phyloP scores from a whole-genome alignment of 1,140 invertebrate species.

The Stratiolaelaps scimitus region DNA sequence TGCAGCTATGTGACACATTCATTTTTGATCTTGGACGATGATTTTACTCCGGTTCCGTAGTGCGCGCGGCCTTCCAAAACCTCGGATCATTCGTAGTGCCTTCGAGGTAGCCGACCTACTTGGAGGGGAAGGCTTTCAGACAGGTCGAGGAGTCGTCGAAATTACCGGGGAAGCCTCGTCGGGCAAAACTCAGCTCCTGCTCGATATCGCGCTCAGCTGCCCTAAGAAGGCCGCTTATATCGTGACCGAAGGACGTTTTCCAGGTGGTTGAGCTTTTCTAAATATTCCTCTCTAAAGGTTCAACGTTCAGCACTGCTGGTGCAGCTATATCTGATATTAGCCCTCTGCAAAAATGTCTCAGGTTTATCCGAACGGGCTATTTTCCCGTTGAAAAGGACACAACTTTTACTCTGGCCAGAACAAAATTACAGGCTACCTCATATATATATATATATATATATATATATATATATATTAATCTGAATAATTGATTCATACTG shows the following conservation, averaged over 20 bases:
- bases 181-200: conserved; percentile 22
- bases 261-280: too few relatives aligned
- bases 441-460: not conserved
- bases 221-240: not conserved
- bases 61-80: conserved; percentile 16
- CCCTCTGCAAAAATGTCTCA: too few relatives aligned
- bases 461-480: too few relatives aligned
- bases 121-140: not conserved
- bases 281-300: too few relatives aligned
- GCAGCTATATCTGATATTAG: too few relatives aligned
- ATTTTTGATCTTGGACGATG: too few relatives aligned
- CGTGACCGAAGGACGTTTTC: conserved; percentile 6
- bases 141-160: conserved; percentile 3
- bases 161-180: conserved; percentile 21
- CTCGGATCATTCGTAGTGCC: not conserved
- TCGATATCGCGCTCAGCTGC: conserved; percentile 23
- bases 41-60: not conserved
- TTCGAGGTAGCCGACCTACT: conserved; percentile 9
- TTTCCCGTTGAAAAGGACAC: too few relatives aligned
- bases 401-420: too few relatives aligned
- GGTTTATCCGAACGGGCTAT: too few relatives aligned
- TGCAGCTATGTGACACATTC: too few relatives aligned
- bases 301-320: too few relatives aligned
- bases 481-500: too few relatives aligned
- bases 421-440: not conserved